phyloP scores from a whole-genome alignment of 2,797 vertebrate species.

The Melanotaenia nigrans region DNA sequence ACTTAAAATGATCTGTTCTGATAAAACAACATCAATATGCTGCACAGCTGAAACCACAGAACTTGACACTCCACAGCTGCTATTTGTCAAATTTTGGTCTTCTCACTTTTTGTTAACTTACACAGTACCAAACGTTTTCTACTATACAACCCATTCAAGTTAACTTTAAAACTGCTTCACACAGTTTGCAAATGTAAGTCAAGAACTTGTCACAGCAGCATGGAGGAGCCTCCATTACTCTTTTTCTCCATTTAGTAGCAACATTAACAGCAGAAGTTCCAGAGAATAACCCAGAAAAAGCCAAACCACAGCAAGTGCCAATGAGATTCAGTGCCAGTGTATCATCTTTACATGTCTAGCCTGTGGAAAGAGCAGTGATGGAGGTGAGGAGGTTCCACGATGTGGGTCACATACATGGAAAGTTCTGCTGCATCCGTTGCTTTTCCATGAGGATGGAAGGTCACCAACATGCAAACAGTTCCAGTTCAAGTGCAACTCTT shows the following conservation, averaged over 20 bases:
- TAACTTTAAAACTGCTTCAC: slow-evolving; percentile 24
- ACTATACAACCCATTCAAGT: slow-evolving; percentile 41
- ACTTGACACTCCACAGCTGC: slow-evolving; percentile 75
- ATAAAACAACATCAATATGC: slow-evolving; percentile 79
- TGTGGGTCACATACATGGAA: slow-evolving; percentile 71
- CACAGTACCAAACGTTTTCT: slow-evolving; percentile 59
- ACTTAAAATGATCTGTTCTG: slow-evolving; percentile 66
- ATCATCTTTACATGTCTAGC: slow-evolving; percentile 67
- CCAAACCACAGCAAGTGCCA: slow-evolving; percentile 50
- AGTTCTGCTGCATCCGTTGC: slow-evolving; percentile 60
- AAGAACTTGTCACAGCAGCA: slow-evolving; percentile 11
- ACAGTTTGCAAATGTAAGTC: slow-evolving; percentile 21
- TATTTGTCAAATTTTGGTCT: slow-evolving; percentile 77
- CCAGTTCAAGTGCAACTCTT: slow-evolving; percentile 43
- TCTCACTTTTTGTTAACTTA: slow-evolving; percentile 66
- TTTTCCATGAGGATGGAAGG: slow-evolving; percentile 75
- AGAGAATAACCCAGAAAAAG: slow-evolving; percentile 55
- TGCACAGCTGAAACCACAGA: slow-evolving; percentile 81
- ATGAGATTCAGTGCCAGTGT: slow-evolving; percentile 57
- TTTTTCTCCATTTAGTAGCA: slow-evolving; percentile 29
- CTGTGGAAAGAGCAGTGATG: slow-evolving; percentile 72
- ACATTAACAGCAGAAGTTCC: slow-evolving; percentile 40
- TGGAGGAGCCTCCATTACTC: slow-evolving; percentile 12
- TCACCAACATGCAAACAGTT: slow-evolving; percentile 63
- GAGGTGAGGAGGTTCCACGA: slow-evolving; percentile 75